Evolutionary conservation across 2,797 vertebrate genomes (phyloP).

Genomic region (Mus spretus): DNA sequence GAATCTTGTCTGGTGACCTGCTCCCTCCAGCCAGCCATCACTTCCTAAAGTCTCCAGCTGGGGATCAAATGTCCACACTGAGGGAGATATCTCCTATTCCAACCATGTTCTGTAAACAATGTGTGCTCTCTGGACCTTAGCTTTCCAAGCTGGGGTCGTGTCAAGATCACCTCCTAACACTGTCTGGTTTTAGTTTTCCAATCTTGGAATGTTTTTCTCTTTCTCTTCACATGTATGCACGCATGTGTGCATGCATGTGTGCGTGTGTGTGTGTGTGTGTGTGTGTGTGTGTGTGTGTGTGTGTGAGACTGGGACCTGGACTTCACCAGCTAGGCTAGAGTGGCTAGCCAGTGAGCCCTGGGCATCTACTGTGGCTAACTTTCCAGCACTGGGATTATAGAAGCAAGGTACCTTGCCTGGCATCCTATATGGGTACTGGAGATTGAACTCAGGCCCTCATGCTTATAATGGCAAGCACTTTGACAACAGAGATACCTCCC

Average conservation of each 20-base stretch:
- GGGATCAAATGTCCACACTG: too few relatives aligned
- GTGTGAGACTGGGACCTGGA: neutral
- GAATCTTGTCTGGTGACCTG: neutral
- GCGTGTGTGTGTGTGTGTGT: neutral
- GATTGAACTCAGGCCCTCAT: neutral
- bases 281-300: neutral
- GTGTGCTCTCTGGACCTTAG: neutral
- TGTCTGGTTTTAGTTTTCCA: neutral
- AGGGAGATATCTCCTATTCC: neutral
- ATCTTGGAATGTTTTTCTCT: neutral
- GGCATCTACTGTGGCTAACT: neutral
- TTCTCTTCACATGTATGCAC: neutral
- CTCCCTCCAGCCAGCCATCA: neutral
- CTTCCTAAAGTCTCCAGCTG: neutral
- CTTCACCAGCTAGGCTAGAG: neutral
- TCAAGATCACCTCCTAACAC: neutral
- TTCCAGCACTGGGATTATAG: neutral
- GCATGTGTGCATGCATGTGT: too few relatives aligned
- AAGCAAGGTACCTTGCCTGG: neutral
- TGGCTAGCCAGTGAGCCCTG: neutral
- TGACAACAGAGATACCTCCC: neutral
- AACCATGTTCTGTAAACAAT: neutral
- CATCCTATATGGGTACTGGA: neutral
- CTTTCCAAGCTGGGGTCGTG: neutral
- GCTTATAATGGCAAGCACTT: neutral